Evolutionary conservation across 2,113 vertebrate genomes (phyloP).

Genomic region (Malurus melanocephalus): DNA sequence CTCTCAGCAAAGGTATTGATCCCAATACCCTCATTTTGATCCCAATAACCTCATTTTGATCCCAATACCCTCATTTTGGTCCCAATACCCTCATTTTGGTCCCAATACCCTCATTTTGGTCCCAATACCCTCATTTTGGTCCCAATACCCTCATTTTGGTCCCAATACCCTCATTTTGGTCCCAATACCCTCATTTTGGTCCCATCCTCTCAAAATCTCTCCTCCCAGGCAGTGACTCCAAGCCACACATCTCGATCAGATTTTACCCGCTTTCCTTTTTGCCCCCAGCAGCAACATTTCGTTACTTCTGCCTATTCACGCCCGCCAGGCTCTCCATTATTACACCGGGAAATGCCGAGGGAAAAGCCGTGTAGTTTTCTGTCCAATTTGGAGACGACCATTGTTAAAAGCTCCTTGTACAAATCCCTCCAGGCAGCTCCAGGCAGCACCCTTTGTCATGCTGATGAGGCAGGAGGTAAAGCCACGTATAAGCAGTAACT

Average conservation of each 20-base stretch:
- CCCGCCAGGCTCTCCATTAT: background rate
- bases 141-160: no score
- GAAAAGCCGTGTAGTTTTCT: background rate
- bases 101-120: no score
- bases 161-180: background rate
- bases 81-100: background rate
- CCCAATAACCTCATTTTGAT: background rate
- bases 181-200: background rate
- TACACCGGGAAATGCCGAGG: background rate
- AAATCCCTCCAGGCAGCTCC: conserved; percentile 12
- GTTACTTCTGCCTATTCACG: background rate
- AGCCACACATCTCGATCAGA: background rate
- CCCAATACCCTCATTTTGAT: background rate
- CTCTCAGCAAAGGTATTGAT: background rate
- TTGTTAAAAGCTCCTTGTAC: background rate
- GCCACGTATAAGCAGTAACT: background rate
- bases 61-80: background rate
- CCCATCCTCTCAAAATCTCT: background rate
- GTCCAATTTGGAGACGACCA: background rate
- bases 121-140: no score
- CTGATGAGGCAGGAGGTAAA: conserved; percentile 11
- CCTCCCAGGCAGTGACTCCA: background rate
- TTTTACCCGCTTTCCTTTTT: background rate
- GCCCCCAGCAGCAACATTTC: background rate
- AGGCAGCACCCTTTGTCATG: background rate